Base-by-base conservation (phyloP, 2,113 vertebrate species). In the Brachyhypopomus occidentalis region DNA sequence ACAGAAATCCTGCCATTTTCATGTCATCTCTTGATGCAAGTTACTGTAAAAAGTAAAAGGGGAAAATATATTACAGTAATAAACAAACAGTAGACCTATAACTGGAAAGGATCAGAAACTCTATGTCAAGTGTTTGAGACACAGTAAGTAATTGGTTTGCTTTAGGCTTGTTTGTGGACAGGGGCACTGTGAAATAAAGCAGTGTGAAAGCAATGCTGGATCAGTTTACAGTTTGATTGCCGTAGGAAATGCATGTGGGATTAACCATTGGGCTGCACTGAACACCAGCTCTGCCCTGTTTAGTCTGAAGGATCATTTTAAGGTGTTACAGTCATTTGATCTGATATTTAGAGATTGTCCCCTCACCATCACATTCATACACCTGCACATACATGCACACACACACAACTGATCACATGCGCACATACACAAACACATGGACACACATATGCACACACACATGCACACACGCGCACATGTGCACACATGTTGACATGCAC, bases 81-180 rank as follows among this genome's bases (percentile, higher is more conserved):
- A 83, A 66, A 22, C 3, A 25, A 45, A 45, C 16, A 19, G n/a
- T 63, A 20, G 76, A 45, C 62, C 19, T 74, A 23, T 72, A 77
- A 62, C 90, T 90, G 88, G 87, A 85, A 84, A 87, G 81, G 84
- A 87, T 90, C 88, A 89, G 79, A 79, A 79, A 86, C 87, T 88
- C 82, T 75, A 60, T 81, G 81, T 27, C 20, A 76, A 81, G 34
- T 78, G 74, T 58, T 69, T 89, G 85, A 88, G 91, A 93, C 89
- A 86, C 88, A 87, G 75, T 91, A 92, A 92, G 90, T 93, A 94
- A 93, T 91, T 92, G 91, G 77, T 83, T 90, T 81, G 87, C 87
- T 91, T 92, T 88, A 88, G 86, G 81, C 81, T 87, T 85, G 87
- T 90, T 93, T 92, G 89, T 90, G 89, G 89, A 89, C 84, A 87